Evolutionary conservation across 2,888 invertebrate genomes (phyloP).

Genomic region (Selenia dentaria): DNA sequence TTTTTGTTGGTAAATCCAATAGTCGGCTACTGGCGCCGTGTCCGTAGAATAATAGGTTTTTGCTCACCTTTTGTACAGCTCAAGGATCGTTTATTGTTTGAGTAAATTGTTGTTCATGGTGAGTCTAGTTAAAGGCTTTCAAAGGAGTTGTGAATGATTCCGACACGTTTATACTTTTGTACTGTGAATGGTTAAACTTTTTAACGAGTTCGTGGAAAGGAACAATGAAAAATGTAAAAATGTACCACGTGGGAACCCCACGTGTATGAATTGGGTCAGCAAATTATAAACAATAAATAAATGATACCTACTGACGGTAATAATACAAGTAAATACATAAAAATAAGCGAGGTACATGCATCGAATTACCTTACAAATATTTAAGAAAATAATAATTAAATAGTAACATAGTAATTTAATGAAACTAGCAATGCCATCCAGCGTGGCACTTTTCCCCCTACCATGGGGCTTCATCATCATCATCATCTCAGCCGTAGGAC

Average conservation of each 20-base stretch:
- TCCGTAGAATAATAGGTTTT: conserved; percentile 43
- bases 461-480: too few relatives aligned
- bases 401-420: too few relatives aligned
- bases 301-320: too few relatives aligned
- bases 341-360: too few relatives aligned
- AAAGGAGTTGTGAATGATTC: conserved; percentile 12
- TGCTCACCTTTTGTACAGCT: conserved; percentile 33
- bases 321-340: too few relatives aligned
- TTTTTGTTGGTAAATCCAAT: conserved; percentile 53
- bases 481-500: too few relatives aligned
- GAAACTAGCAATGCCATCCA: too few relatives aligned
- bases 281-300: too few relatives aligned
- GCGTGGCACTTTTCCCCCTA: too few relatives aligned
- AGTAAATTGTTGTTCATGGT: conserved; percentile 18
- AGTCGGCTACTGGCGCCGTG: conserved; percentile 31
- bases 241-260: not conserved
- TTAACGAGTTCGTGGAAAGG: not conserved
- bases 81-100: conserved; percentile 18
- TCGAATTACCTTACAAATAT: too few relatives aligned
- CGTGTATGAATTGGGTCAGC: too few relatives aligned
- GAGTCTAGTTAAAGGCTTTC: conserved; percentile 21
- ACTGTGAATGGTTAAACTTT: not conserved
- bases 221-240: not conserved
- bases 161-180: not conserved
- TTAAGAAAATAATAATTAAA: too few relatives aligned